Base-by-base conservation (phyloP, 2,888 invertebrate genomes). In the Trichopria drosophilae region DNA sequence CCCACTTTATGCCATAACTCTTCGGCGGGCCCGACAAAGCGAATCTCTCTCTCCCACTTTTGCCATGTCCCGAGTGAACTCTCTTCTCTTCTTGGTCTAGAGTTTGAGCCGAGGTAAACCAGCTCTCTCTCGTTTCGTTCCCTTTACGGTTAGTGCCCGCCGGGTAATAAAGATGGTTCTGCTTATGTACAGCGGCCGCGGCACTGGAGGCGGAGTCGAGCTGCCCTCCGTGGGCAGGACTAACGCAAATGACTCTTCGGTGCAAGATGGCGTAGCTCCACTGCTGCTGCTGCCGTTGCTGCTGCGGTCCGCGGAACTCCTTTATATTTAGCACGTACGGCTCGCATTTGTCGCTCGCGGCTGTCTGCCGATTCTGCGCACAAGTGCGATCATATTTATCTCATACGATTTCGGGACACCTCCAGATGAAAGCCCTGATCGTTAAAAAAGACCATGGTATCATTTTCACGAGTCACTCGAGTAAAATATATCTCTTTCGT, bases 151-250 rank as follows among this genome's bases (percentile, higher is more conserved):
- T 69, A 69, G 67, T 68, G 67, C 68, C 71, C 62, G 10, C 65
- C 68, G 71, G 71, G 73, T 75, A 75, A 75, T 77, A 76, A 77
- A 77, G 76, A 77, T 77, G 77, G 76, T 75, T 76, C 74, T 76
- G 73, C 69, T 72, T 72, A 68, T 69, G 67, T 71, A 67, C 64
- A 66, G 39, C 41, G 35, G 39, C 47, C 29, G 18, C 31, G 22
- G 31, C 61, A 61, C 72, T 69, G 76, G 77, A 76, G 80, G 79
- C 78, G 78, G 78, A 76, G 79, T 70, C 76, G 75, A 67, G 66
- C 66, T 69, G 72, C 72, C 71, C 69, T 71, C 77, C 74, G 78
- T 78, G 78, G 79, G 79, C 77, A 76, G 79, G 79, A 73, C 77
- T 76, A 76, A 72, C 72, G 73, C 71, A 75, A 76, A 77, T 79